phyloP scores from a whole-genome alignment of 2,888 invertebrate genomes.

The Crocallis elinguaria region DNA sequence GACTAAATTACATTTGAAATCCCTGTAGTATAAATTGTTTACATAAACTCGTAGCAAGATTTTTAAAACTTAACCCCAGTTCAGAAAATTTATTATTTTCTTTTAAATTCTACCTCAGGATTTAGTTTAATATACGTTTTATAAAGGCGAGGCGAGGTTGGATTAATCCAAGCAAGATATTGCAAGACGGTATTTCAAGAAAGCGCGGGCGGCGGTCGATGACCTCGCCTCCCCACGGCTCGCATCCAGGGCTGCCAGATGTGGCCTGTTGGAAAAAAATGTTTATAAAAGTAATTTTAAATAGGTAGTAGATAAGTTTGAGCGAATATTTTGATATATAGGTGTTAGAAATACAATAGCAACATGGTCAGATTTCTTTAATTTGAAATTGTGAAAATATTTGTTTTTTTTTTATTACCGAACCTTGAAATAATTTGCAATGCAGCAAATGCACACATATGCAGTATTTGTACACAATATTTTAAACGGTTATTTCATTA shows the following conservation, averaged over 20 bases:
- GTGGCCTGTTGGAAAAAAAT: conserved; percentile 25
- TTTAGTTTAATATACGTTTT: conserved; percentile 42
- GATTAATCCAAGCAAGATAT: conserved; percentile 72
- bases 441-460: too few relatives aligned
- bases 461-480: too few relatives aligned
- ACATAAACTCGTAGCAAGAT: too few relatives aligned
- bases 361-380: too few relatives aligned
- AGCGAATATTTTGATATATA: not conserved
- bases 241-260: conserved; percentile 60
- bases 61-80: not conserved
- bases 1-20: too few relatives aligned
- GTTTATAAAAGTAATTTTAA: conserved; percentile 4
- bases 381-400: too few relatives aligned
- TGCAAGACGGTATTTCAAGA: conserved; percentile 73
- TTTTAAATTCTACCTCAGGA: conserved; percentile 22
- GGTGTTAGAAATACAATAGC: conserved; percentile 9
- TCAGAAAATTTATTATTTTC: conserved; percentile 27
- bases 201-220: conserved; percentile 72
- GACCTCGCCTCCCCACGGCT: conserved; percentile 71
- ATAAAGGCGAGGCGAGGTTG: conserved; percentile 62
- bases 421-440: too few relatives aligned
- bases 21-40: too few relatives aligned
- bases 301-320: not conserved
- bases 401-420: too few relatives aligned
- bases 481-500: too few relatives aligned